Conservation (phyloP, 2,797 vertebrate genomes). For the Microcaecilia unicolor region DNA sequence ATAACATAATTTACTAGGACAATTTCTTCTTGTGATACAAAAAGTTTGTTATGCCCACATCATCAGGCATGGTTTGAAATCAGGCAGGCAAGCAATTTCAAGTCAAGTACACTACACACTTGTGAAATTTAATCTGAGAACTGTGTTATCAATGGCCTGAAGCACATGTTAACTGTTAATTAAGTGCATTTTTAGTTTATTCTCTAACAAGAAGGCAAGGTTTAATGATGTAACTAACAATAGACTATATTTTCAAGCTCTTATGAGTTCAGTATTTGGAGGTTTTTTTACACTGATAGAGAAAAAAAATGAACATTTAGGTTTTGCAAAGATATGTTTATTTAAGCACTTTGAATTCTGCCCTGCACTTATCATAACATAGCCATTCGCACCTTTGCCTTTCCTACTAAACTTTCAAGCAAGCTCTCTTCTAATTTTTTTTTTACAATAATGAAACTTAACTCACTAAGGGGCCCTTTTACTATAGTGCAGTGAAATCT, state of each 20-base stretch:
- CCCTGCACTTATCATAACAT: too few species aligned
- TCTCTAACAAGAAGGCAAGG: conserved; percentile 60
- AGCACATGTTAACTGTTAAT: conserved; percentile 65
- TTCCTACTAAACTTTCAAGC: too few species aligned
- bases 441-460: too few species aligned
- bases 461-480: too few species aligned
- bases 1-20: conserved; percentile 69
- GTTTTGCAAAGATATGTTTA: too few species aligned
- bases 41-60: conserved; percentile 28
- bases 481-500: too few species aligned
- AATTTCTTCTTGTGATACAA: conserved; percentile 21
- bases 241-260: conserved; percentile 67
- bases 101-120: conserved; percentile 44
- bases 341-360: too few species aligned
- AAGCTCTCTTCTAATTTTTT: too few species aligned
- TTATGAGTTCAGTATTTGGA: too few species aligned
- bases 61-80: conserved; percentile 23
- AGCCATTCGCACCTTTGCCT: too few species aligned
- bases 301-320: too few species aligned
- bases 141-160: conserved; percentile 56
- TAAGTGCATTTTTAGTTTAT: conserved; percentile 67
- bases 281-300: too few species aligned
- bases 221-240: conserved; percentile 71
- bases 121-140: conserved; percentile 53
- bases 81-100: conserved; percentile 34